Evolutionary conservation across 2,888 invertebrate species (phyloP).

Genomic region (Phania funesta): DNA sequence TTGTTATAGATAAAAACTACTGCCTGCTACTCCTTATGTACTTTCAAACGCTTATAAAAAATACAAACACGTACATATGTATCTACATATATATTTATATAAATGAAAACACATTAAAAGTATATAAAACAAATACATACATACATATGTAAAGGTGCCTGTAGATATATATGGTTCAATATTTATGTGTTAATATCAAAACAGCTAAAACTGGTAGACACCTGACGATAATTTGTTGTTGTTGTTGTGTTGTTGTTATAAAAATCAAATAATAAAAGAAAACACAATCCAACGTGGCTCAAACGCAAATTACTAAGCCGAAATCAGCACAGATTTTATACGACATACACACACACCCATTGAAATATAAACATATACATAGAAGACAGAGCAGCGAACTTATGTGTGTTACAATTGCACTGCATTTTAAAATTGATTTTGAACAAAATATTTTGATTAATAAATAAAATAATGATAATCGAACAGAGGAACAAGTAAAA

Average conservation of each 20-base stretch:
- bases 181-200: conserved; percentile 1
- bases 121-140: no score
- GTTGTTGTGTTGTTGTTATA: neutral
- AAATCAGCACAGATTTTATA: conserved; percentile 37
- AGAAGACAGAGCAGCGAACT: conserved; percentile 4
- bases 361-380: neutral
- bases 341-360: neutral
- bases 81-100: neutral
- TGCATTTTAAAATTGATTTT: conserved; percentile 33
- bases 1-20: conserved; percentile 53
- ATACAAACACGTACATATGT: neutral
- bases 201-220: conserved; percentile 26
- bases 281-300: conserved; percentile 4
- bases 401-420: conserved; percentile 1
- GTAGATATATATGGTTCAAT: neutral
- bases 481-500: neutral
- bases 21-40: conserved; percentile 59
- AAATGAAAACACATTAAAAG: no score
- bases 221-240: conserved; percentile 7
- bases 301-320: conserved; percentile 22
- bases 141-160: neutral
- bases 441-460: conserved; percentile 5
- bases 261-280: conserved; percentile 16
- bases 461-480: conserved; percentile 4
- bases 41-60: neutral